Evolutionary conservation across 2,113 vertebrate genomes (phyloP), one percentile per base, ranked within the genome.

Genomic region (Saiga tatarica): DNA sequence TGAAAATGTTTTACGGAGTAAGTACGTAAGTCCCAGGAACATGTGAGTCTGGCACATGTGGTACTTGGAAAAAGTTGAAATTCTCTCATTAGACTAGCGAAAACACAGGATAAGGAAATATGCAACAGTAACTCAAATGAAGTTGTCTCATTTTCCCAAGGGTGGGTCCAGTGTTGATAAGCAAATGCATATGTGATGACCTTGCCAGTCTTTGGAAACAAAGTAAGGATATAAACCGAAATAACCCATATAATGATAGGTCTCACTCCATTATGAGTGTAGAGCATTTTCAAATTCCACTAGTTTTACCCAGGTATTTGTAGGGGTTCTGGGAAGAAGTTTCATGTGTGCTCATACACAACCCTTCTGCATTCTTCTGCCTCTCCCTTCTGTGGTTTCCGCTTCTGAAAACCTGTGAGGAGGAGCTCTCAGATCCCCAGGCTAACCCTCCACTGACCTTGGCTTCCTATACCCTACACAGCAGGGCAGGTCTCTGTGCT

Each of bases 21-120:
- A 78, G 13, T 53, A 45, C 5, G 28, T 26, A 71, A 45, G 6
- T 53, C 33, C 7, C 14, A 84, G 74, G 52, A 76, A 83, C 33
- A 19, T 28, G 36, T 7, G 14, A 52, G 9, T 55, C 25, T 92
- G 39, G n/a, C 9, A 33, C 4, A 45, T 79, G 21, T 62, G 4
- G 52, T 93, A 71, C 53, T 25, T 84, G 52, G 6, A 36, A 28
- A 23, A 91, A 62, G 39, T 7, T 89, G 47, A 83, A 95, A 92
- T 93, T 8, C 39, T 83, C 12, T 84, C 23, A 8, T 89, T 85
- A 39, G 47, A 4, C 8, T n/a, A 30, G 7, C 71, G 26, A 95
- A 96, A 14, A 94, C 30, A 42, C 1, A 39, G n/a, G 28, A 50
- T 39, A 39, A 21, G 25, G 52, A 39, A 90, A 8, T 67, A 19